Conservation (phyloP, 2,888 invertebrate species). For the Podotricha telesiphe region DNA sequence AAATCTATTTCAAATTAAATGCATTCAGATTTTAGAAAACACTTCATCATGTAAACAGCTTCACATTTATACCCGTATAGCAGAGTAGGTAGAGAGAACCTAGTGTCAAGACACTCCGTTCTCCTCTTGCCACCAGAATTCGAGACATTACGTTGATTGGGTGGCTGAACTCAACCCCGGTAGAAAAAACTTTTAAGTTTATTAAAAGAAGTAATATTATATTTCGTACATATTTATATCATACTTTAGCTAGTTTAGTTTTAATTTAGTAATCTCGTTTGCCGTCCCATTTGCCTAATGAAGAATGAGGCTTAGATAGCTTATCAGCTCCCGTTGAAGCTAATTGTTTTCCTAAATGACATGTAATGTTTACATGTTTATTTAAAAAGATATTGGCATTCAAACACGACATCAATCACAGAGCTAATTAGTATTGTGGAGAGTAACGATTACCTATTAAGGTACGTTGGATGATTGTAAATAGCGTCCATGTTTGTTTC, state of each 20-base stretch:
- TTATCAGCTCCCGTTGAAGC: conserved; percentile 30
- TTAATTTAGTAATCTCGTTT: neutral
- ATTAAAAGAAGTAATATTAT: too few relatives aligned
- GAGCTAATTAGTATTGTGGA: conserved; percentile 50
- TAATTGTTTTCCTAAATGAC: conserved; percentile 41
- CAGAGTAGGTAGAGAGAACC: too few relatives aligned
- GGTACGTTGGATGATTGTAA: conserved; percentile 45
- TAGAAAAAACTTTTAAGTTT: too few relatives aligned
- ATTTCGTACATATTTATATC: neutral
- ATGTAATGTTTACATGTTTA: conserved; percentile 45
- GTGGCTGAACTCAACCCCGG: too few relatives aligned
- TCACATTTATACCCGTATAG: too few relatives aligned
- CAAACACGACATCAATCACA: conserved; percentile 43
- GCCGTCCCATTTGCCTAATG: conserved; percentile 17
- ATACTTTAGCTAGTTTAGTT: neutral
- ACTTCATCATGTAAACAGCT: too few relatives aligned
- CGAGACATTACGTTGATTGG: too few relatives aligned
- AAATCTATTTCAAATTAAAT: too few relatives aligned
- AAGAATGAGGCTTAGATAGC: conserved; percentile 26
- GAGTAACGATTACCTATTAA: conserved; percentile 47
- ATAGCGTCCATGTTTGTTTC: conserved; percentile 35
- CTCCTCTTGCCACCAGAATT: too few relatives aligned
- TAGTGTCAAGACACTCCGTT: too few relatives aligned
- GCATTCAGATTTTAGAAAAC: too few relatives aligned
- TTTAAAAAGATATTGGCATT: conserved; percentile 44